Base-by-base conservation (phyloP, 2,888 invertebrate genomes). In the Coremacera marginata region DNA sequence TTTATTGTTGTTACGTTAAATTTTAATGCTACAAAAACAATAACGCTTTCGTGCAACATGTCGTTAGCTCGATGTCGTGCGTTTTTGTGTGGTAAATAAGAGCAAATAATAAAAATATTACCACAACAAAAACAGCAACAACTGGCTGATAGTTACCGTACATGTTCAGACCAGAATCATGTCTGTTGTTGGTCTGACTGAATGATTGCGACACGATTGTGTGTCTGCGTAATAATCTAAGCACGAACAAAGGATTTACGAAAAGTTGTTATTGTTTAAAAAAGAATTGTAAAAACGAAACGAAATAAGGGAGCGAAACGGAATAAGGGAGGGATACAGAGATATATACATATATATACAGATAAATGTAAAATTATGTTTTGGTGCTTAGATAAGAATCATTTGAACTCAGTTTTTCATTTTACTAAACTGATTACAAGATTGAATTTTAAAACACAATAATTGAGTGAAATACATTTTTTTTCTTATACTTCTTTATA, bases 241-340 rank as follows among this genome's bases (percentile, higher is more conserved):
- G 70, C 78, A 78, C 78, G 76, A 62, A 73, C 70, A 52, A 51
- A 44, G 76, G 78, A 78, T 78, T 78, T 70, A 44, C 75, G 65
- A 78, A 67, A 78, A 19, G 5, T 44, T 44, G 4, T 14, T 1
- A 44, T 44, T 11, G 44, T 44, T 44, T 11, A 11, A 11, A 14
- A 44, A 44, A 44, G 2, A 11, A 14, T 3, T 8, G 7, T 7
- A 22, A 57, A 5, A 57, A 22, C 19, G 1, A 44, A 19, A 37
- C 9, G 14, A 37, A 4, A 2, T 51, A 14, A 25, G 70, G 25
- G 0, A 25, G 52, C 52, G 22, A 16, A 11, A 27, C 14, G 49
- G 14, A 68, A n/a, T 14, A 25, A 4, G 51, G 37, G 49, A 70
- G 14, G 22, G 3, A 51, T 3, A 70, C 11, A 9, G 44, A 37